These are phyloP conservation scores for Oryzaephilus surinamensis DNA, from an alignment of 1,140 invertebrate species.

Conservation along the genomic window DNA sequence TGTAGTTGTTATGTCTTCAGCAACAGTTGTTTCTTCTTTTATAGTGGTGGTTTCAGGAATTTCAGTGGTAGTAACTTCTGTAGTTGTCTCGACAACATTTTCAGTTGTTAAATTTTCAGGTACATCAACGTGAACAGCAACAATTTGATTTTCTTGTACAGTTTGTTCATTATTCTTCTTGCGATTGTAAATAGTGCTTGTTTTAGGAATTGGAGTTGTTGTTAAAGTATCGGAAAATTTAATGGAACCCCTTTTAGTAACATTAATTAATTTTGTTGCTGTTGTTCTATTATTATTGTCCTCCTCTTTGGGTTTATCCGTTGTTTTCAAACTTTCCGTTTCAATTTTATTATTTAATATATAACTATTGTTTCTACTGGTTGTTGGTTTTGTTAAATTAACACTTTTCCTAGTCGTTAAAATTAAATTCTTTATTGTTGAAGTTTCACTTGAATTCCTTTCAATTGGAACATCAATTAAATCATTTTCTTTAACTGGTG, in stretches of 20 bases:
- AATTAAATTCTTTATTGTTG: constrained; percentile 6
- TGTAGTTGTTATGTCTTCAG: constrained; percentile 6
- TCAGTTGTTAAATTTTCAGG: constrained; percentile 5
- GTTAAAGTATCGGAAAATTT: constrained; percentile 10
- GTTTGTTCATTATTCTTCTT: constrained; percentile 13
- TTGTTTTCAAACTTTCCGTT: constrained; percentile 20
- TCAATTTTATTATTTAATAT: constrained; percentile 30
- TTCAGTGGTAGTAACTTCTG: not conserved
- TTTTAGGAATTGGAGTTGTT: not conserved
- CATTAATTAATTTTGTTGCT: constrained; percentile 9
- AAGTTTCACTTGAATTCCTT: constrained; percentile 1
- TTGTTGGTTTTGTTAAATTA: constrained; percentile 16
- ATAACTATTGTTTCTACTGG: constrained; percentile 11
- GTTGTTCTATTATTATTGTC: not conserved
- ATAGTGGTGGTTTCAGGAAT: constrained; percentile 6
- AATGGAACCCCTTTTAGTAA: constrained; percentile 20
- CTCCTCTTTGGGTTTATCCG: constrained; percentile 7
- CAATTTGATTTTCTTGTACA: constrained; percentile 21
- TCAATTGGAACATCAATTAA: not conserved
- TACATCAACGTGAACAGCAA: constrained; percentile 11
- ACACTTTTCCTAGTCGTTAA: constrained; percentile 13
- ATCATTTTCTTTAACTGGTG: not conserved
- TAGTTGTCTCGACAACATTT: not conserved
- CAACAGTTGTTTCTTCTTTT: constrained; percentile 4
- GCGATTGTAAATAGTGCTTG: constrained; percentile 2